A percentile compares a stretch with the other conserved stretches of the same genome.
phyloP scores from a whole-genome alignment of 2,797 vertebrate species.

The Rhinoraja longicauda region DNA sequence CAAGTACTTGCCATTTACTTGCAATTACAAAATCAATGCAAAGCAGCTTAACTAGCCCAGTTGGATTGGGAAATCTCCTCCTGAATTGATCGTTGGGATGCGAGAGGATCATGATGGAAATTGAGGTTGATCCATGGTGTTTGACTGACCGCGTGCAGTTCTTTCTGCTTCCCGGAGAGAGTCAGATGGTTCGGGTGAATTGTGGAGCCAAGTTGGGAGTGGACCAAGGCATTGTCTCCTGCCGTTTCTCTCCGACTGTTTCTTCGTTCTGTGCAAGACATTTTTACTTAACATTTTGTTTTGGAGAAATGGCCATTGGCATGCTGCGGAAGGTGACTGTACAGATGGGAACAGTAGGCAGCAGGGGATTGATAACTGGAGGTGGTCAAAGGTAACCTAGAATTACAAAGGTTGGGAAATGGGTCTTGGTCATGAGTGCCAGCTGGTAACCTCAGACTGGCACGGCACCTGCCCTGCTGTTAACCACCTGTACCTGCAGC shows the following conservation, averaged over 20 bases:
- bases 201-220: neutral
- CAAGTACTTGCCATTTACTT: neutral
- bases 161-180: neutral
- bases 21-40: neutral
- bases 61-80: neutral
- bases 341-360: neutral
- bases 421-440: too few species aligned
- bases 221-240: neutral
- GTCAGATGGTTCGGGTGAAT: conserved; percentile 12
- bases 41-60: neutral
- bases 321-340: neutral
- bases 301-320: neutral
- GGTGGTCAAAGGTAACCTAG: neutral
- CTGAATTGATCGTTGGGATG: neutral
- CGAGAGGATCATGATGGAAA: neutral
- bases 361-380: neutral
- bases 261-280: neutral
- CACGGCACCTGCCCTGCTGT: too few species aligned
- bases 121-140: neutral
- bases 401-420: neutral
- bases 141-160: neutral
- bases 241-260: neutral
- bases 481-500: too few species aligned
- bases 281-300: neutral
- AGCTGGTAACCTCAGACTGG: too few species aligned